Conservation (phyloP, 2,888 invertebrate genomes). For the Ichneumoninae sp. region DNA sequence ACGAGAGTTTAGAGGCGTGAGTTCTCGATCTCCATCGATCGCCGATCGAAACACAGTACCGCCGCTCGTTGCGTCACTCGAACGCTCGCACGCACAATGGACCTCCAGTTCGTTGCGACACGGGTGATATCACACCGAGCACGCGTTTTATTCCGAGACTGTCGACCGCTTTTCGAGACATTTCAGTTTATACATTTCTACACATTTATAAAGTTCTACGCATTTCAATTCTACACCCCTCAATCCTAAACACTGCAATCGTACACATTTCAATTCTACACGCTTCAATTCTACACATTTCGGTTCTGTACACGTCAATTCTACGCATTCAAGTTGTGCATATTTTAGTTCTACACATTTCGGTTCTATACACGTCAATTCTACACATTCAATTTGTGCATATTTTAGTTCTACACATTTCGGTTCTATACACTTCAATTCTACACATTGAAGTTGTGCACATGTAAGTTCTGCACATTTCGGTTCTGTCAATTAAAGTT, state of each 20-base stretch:
- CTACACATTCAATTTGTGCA: not conserved
- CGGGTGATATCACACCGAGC: constrained; percentile 1
- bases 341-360: too few relatives aligned
- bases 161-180: not conserved
- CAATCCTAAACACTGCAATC: not conserved
- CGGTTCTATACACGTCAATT: too few relatives aligned
- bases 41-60: constrained; percentile 12
- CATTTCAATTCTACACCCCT: not conserved
- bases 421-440: too few relatives aligned
- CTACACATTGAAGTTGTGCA: too few relatives aligned
- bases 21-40: constrained; percentile 47
- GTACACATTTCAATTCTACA: too few relatives aligned
- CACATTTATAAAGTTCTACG: not conserved
- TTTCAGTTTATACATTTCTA: not conserved
- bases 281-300: too few relatives aligned
- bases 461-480: too few relatives aligned
- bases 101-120: constrained; percentile 38
- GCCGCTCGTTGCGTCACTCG: constrained; percentile 51
- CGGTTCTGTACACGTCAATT: too few relatives aligned
- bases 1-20: constrained; percentile 38
- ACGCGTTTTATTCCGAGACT: not conserved
- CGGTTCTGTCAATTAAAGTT: not conserved
- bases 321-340: too few relatives aligned
- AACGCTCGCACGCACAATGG: constrained; percentile 59
- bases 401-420: not conserved